phyloP scores from a whole-genome alignment of 2,888 invertebrate genomes.

The Drosophila colorata region DNA sequence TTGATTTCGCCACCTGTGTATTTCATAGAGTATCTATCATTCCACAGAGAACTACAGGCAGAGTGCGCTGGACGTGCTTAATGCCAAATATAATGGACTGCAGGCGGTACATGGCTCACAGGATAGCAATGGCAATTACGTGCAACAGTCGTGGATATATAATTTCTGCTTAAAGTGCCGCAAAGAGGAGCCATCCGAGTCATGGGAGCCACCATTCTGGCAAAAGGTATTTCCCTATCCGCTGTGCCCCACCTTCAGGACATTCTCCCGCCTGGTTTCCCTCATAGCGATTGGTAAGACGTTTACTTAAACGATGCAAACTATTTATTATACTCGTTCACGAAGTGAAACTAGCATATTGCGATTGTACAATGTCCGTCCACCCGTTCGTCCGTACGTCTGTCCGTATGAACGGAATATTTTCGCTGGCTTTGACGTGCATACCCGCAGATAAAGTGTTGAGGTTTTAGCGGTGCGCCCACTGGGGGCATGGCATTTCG shows the following conservation, averaged over 20 bases:
- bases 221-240: conserved; percentile 93
- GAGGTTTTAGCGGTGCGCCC: too few relatives aligned
- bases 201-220: conserved; percentile 94
- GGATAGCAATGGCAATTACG: conserved; percentile 59
- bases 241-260: conserved; percentile 93
- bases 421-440: too few relatives aligned
- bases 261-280: conserved; percentile 91
- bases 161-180: conserved; percentile 92
- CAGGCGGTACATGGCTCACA: conserved; percentile 41
- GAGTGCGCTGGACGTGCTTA: conserved; percentile 80
- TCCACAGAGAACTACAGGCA: conserved; percentile 77
- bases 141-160: conserved; percentile 91
- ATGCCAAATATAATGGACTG: conserved; percentile 78
- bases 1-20: neutral
- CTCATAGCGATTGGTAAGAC: conserved; percentile 89
- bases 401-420: too few relatives aligned
- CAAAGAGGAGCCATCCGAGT: conserved; percentile 90
- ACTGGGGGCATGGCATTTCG: too few relatives aligned
- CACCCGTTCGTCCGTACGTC: too few relatives aligned
- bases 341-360: too few relatives aligned
- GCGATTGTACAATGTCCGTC: too few relatives aligned
- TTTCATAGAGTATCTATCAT: too few relatives aligned
- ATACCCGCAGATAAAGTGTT: too few relatives aligned
- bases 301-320: too few relatives aligned
- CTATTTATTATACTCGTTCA: too few relatives aligned